Conservation (phyloP, 2,113 vertebrate species). For the Pipra filicauda region DNA sequence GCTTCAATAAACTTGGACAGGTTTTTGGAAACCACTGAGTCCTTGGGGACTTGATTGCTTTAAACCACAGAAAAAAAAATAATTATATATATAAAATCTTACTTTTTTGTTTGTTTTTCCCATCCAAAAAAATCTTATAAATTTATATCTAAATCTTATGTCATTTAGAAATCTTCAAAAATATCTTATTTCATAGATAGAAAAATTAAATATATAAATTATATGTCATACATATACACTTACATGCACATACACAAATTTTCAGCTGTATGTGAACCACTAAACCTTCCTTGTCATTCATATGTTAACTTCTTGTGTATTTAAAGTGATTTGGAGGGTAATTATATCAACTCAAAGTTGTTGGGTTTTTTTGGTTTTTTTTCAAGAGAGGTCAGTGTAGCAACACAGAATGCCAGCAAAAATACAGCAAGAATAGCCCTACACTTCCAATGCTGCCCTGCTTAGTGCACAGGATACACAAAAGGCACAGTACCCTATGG, state of each 20-base stretch:
- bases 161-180: background rate
- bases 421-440: background rate
- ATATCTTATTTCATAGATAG: background rate
- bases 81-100: background rate
- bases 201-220: background rate
- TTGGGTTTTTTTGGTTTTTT: background rate
- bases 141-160: background rate
- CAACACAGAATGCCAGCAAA: background rate
- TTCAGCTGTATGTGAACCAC: background rate
- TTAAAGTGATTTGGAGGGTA: background rate
- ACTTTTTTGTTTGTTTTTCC: background rate
- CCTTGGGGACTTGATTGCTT: background rate
- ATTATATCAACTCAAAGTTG: background rate
- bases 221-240: background rate
- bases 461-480: background rate
- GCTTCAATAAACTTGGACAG: background rate
- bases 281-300: background rate
- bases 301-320: background rate
- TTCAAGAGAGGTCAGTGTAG: background rate
- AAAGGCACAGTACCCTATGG: background rate
- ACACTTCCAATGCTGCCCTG: background rate
- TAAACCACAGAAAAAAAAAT: background rate
- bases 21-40: background rate
- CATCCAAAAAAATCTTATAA: accelerated
- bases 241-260: background rate